Evolutionary conservation across 2,797 vertebrate species (phyloP), one percentile per base, ranked within the genome.

Genomic region (Ateles fusciceps): DNA sequence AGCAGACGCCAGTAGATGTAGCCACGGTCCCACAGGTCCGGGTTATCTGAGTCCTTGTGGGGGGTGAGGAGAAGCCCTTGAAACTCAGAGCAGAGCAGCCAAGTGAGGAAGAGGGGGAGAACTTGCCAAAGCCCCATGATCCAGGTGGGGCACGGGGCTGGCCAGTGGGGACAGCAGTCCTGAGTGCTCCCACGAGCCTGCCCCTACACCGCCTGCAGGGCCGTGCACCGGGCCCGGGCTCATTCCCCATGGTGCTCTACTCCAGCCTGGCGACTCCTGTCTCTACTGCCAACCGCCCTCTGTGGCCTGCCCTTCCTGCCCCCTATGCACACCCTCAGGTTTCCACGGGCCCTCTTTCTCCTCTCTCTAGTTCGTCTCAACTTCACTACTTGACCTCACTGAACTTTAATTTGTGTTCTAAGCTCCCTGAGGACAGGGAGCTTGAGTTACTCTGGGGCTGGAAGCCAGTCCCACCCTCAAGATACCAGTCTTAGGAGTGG

Each of bases 1-100:
- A 99, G 98, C 95, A 99, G 98, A 44, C 99, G 98, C 99, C 99
- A 99, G 99, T 99, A 99, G 99, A 99, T 99, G 98, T 99, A 99
- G 13, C 99, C 99, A 0, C 99, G 99, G 93, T 99, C 99, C 91
- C 99, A 98, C 97, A 99, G 99, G 98, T 99, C 99, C 0, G 99
- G 99, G 98, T 99, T 99, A 98, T 99, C 99, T 0, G 99, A 99
- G 98, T 99, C 99, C 99, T 99, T 50, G 0, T 2, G n/a, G 64
- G 89, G 48, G 52, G 46, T 28, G 52, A 79, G 0, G 28, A 91
- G 71, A 59, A 36, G 30, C 17, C n/a, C 1, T 1, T 87, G 59
- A 42, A 90, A 42, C 5, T 89, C 21, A 14, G 33, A 42, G 75
- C 50, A 61, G 7, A 61, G 33, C 9, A 61, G 12, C 14, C 6